These are phyloP conservation scores for Teleopsis dalmanni DNA, from an alignment of 1,140 invertebrate genomes.

Conservation along the genomic window DNA sequence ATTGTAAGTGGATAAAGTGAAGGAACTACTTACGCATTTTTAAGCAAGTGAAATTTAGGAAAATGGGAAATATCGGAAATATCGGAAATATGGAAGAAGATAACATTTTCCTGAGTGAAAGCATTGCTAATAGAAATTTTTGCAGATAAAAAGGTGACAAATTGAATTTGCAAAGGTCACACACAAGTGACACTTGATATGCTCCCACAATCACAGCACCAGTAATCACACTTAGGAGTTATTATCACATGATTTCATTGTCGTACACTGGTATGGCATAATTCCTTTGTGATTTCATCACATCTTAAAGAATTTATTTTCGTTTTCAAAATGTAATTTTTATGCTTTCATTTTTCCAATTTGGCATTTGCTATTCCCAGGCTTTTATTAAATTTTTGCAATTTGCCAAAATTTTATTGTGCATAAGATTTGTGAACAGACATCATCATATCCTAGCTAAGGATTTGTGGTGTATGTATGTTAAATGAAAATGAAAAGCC, in stretches of 20 bases:
- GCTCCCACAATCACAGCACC: background rate
- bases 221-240: no score
- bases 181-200: constrained; percentile 14
- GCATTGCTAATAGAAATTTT: constrained; percentile 13
- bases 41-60: constrained; percentile 1
- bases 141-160: constrained; percentile 14
- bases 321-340: no score
- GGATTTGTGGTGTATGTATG: background rate
- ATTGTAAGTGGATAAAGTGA: constrained; percentile 8
- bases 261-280: no score
- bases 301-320: no score
- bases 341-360: background rate
- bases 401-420: constrained; percentile 7
- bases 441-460: background rate
- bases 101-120: constrained; percentile 1
- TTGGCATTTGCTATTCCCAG: no score
- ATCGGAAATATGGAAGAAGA: background rate
- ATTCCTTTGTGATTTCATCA: no score
- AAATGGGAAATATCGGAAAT: background rate
- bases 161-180: constrained; percentile 16
- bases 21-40: constrained; percentile 1
- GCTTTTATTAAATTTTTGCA: background rate
- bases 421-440: background rate
- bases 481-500: background rate
- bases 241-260: no score